Evolutionary conservation across 2,797 vertebrate genomes (phyloP).

Genomic region (Syncerus caffer): DNA sequence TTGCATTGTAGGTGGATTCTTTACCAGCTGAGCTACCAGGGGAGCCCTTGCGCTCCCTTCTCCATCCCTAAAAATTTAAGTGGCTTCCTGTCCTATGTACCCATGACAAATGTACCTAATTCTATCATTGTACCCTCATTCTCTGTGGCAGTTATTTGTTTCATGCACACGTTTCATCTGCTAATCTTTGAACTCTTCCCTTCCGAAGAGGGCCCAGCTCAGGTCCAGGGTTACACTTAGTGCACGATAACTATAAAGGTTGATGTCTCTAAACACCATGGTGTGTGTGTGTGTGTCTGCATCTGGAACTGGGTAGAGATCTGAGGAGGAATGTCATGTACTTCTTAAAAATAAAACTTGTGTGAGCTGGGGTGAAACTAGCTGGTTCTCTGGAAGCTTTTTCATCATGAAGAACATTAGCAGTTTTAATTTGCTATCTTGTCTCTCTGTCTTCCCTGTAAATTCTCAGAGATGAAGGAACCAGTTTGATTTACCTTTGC

Average conservation of each 20-base stretch:
- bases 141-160: background rate
- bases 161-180: background rate
- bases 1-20: background rate
- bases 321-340: background rate
- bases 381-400: background rate
- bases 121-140: background rate
- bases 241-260: background rate
- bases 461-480: background rate
- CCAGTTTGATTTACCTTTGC: background rate
- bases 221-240: background rate
- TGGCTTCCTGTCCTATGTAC: background rate
- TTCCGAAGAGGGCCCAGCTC: background rate
- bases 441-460: background rate
- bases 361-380: background rate
- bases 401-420: background rate
- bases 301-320: background rate
- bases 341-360: background rate
- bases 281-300: background rate
- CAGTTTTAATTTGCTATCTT: background rate
- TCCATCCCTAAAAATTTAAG: background rate
- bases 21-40: background rate
- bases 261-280: background rate
- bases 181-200: background rate
- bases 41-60: background rate
- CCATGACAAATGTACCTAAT: background rate